Evolutionary conservation across 2,888 invertebrate species (phyloP).

Genomic region (Micoletzkya japonica): DNA sequence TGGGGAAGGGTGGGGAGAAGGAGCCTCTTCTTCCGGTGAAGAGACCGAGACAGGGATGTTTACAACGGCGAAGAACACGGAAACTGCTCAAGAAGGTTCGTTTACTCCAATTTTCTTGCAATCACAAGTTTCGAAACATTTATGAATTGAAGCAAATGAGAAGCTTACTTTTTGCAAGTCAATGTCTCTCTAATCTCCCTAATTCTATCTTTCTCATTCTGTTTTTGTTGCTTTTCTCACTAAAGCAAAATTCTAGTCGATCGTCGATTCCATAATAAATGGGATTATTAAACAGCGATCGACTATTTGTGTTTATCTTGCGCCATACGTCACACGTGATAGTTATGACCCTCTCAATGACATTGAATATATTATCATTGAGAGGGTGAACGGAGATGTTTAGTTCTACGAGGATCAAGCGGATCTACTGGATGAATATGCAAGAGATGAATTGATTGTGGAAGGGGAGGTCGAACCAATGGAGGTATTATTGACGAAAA

Average conservation of each 20-base stretch:
- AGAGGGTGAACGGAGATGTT: conserved; percentile 12
- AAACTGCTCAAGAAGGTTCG: conserved; percentile 32
- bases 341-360: too few relatives aligned
- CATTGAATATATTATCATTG: background rate
- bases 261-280: too few relatives aligned
- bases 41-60: conserved; percentile 65
- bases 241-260: too few relatives aligned
- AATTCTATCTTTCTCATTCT: too few relatives aligned
- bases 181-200: too few relatives aligned
- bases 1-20: conserved; percentile 5
- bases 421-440: conserved; percentile 39
- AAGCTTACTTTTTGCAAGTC: conserved; percentile 17
- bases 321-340: too few relatives aligned
- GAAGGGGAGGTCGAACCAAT: conserved; percentile 32
- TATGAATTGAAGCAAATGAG: background rate
- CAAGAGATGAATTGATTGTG: conserved; percentile 37
- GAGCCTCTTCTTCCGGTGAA: conserved; percentile 73
- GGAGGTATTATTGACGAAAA: conserved; percentile 32
- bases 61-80: conserved; percentile 31
- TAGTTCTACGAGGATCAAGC: conserved; percentile 42
- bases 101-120: background rate
- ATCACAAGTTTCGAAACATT: background rate
- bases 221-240: too few relatives aligned
- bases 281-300: too few relatives aligned
- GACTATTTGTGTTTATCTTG: too few relatives aligned